A percentile compares a stretch with the other conserved stretches of the same genome.
These are phyloP conservation scores for Atrichornis clamosus DNA, from an alignment of 2,113 vertebrate species.

Conservation along the genomic window DNA sequence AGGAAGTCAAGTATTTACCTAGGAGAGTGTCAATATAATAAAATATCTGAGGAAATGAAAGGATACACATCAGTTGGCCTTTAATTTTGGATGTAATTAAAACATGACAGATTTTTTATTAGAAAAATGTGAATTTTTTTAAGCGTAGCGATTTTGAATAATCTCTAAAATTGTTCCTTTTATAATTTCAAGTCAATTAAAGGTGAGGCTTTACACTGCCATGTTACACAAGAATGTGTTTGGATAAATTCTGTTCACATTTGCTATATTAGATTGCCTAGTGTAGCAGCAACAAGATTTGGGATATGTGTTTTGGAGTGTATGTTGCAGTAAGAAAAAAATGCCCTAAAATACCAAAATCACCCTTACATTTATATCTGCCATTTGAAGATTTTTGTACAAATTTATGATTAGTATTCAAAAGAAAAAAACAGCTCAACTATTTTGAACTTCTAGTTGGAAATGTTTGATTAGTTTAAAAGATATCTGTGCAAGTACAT, in stretches of 20 bases:
- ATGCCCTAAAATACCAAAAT: not conserved
- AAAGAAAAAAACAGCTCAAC: not conserved
- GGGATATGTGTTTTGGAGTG: not conserved
- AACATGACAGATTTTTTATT: no score
- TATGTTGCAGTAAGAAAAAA: not conserved
- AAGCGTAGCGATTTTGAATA: no score
- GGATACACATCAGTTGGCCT: no score
- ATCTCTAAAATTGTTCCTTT: no score
- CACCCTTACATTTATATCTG: not conserved
- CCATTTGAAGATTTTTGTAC: not conserved
- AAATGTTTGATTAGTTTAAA: not conserved
- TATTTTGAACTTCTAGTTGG: not conserved
- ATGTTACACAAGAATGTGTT: not conserved
- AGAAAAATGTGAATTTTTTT: no score
- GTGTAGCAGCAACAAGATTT: not conserved
- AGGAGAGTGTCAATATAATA: no score
- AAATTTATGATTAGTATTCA: not conserved
- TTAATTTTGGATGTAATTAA: no score
- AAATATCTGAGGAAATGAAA: no score
- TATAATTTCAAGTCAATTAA: no score
- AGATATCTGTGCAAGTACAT: not conserved
- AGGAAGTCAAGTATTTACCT: no score
- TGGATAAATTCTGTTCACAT: not conserved
- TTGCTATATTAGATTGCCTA: not conserved
- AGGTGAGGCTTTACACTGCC: no score